Conservation (phyloP, 2,888 invertebrate species). For the Luperina nickerlii region DNA sequence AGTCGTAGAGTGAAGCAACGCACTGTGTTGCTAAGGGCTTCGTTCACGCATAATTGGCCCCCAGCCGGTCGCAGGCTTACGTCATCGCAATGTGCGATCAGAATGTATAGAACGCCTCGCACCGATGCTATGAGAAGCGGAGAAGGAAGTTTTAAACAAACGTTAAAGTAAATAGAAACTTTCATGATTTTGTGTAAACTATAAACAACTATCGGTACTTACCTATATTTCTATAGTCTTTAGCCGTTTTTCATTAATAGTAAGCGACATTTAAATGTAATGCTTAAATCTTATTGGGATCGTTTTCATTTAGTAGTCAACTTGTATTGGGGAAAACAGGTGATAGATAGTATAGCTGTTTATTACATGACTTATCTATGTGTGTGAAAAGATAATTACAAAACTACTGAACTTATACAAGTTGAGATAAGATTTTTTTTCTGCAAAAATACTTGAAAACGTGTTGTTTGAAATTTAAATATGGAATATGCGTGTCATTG, state of each 20-base stretch:
- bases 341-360: not conserved
- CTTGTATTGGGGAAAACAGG: not conserved
- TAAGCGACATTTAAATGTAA: not conserved
- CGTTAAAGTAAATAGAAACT: constrained; percentile 24
- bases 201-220: not conserved
- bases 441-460: not conserved
- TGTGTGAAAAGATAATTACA: not conserved
- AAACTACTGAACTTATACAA: not conserved
- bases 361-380: not conserved
- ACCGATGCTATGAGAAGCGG: constrained; percentile 43
- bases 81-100: constrained; percentile 80
- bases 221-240: not conserved
- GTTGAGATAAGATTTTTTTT: not conserved
- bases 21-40: constrained; percentile 84
- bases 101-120: constrained; percentile 75
- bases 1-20: constrained; percentile 71
- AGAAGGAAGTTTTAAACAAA: constrained; percentile 59
- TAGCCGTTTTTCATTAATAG: not conserved
- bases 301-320: not conserved
- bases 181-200: not conserved
- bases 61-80: constrained; percentile 79
- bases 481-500: not conserved
- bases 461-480: not conserved
- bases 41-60: constrained; percentile 80
- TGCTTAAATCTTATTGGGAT: not conserved